Conservation (phyloP, 2,888 invertebrate genomes). For the Camptogramma bilineatum region DNA sequence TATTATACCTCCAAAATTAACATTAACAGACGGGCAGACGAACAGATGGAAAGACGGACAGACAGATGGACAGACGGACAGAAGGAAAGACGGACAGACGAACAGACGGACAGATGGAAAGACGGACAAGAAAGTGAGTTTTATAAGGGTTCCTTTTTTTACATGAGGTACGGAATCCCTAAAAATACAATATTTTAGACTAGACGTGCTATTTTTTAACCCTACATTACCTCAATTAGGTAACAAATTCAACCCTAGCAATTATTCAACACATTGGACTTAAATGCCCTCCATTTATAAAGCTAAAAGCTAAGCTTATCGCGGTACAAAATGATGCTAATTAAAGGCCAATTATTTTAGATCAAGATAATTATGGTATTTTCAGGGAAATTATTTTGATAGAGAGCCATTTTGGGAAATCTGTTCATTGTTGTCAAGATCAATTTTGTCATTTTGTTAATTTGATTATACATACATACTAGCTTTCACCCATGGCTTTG, state of each 20-base stretch:
- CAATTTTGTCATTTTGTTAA: no score
- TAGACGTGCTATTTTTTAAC: not conserved
- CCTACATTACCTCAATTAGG: not conserved
- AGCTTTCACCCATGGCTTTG: no score
- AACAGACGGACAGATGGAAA: no score
- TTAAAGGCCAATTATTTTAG: slow-evolving; percentile 26
- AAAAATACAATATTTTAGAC: not conserved
- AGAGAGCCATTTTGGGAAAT: slow-evolving; percentile 6
- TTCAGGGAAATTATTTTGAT: slow-evolving; percentile 21
- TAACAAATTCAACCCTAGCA: slow-evolving; percentile 6
- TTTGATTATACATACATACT: no score
- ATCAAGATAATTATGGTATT: slow-evolving; percentile 28
- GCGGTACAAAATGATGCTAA: slow-evolving; percentile 33
- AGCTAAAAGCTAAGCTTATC: slow-evolving; percentile 28
- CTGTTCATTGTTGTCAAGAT: not conserved
- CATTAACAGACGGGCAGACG: no score
- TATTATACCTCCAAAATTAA: no score
- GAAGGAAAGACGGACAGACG: no score
- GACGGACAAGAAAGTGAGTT: no score
- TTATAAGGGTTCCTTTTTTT: no score
- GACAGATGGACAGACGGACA: no score
- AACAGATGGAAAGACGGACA: no score
- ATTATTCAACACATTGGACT: slow-evolving; percentile 29
- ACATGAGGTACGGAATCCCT: no score
- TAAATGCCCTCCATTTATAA: slow-evolving; percentile 27